phyloP scores from a whole-genome alignment of 2,113 vertebrate genomes.

The Ibidorhyncha struthersii region DNA sequence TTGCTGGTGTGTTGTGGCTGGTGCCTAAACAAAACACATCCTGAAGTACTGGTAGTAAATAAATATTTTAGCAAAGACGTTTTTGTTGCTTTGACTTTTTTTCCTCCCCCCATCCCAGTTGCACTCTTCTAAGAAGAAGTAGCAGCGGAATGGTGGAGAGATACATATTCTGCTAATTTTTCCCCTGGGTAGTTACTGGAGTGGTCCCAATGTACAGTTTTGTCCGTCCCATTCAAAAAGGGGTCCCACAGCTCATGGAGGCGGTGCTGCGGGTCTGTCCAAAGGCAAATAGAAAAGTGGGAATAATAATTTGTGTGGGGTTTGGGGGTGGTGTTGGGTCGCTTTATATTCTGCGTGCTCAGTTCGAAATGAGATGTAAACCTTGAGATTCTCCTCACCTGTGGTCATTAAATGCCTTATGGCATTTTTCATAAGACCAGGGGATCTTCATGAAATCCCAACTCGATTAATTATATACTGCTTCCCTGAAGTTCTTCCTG shows the following conservation, averaged over 20 bases:
- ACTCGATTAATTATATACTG: constrained; percentile 28
- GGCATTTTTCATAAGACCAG: constrained; percentile 17
- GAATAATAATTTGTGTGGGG: not conserved
- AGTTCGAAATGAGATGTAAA: constrained; percentile 30
- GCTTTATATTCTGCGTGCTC: not conserved
- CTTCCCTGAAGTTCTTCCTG: constrained; percentile 17
- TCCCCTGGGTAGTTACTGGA: not conserved
- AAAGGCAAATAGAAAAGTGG: not conserved
- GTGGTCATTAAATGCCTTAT: constrained; percentile 42
- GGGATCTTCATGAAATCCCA: constrained; percentile 51
- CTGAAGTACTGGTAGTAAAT: not conserved
- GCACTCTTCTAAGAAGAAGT: not conserved
- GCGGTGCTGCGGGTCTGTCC: not conserved
- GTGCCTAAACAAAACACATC: not conserved
- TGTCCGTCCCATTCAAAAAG: not conserved
- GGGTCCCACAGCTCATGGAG: not conserved
- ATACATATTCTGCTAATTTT: not conserved
- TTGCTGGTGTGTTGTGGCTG: not conserved
- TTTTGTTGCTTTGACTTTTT: not conserved
- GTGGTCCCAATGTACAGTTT: not conserved
- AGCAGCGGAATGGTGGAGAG: not conserved
- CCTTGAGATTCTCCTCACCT: not conserved
- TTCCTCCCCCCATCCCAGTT: accelerated
- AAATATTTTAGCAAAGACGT: not conserved
- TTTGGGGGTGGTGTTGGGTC: not conserved